These are phyloP conservation scores for Monomorium pharaonis DNA, from an alignment of 1,140 invertebrate species.

Conservation along the genomic window DNA sequence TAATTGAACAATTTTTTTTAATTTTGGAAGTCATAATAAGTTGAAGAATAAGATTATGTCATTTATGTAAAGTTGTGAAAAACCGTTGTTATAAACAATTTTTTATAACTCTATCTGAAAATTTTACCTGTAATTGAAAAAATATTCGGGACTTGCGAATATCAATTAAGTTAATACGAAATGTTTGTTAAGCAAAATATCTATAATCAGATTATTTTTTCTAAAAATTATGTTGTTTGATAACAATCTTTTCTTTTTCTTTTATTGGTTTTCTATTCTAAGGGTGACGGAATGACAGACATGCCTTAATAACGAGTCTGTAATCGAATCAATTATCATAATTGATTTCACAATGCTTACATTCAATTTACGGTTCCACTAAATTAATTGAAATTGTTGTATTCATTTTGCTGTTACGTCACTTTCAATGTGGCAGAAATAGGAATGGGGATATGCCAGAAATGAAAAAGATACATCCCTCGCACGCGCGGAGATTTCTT, in stretches of 20 bases:
- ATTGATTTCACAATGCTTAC: slow-evolving; percentile 19
- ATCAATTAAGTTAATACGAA: background rate
- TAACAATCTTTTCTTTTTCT: slow-evolving; percentile 20
- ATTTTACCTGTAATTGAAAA: too few relatives aligned
- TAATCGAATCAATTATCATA: slow-evolving; percentile 29
- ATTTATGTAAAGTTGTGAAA: too few relatives aligned
- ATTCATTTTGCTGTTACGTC: background rate
- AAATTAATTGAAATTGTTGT: slow-evolving; percentile 14
- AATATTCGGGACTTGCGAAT: too few relatives aligned
- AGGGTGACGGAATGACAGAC: background rate
- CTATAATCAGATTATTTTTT: background rate
- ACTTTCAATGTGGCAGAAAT: background rate
- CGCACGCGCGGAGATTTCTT: background rate
- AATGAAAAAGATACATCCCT: background rate
- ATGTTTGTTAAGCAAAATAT: background rate
- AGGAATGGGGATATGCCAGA: background rate
- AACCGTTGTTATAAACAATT: too few relatives aligned
- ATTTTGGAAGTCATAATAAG: too few relatives aligned
- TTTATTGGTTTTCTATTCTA: slow-evolving; percentile 19
- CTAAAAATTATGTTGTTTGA: background rate
- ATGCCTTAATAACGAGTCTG: background rate
- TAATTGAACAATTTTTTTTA: too few relatives aligned
- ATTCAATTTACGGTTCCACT: background rate
- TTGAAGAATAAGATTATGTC: too few relatives aligned
- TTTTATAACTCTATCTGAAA: too few relatives aligned